phyloP scores from a whole-genome alignment of 2,797 vertebrate species.

The Silurus lanzhouensis region DNA sequence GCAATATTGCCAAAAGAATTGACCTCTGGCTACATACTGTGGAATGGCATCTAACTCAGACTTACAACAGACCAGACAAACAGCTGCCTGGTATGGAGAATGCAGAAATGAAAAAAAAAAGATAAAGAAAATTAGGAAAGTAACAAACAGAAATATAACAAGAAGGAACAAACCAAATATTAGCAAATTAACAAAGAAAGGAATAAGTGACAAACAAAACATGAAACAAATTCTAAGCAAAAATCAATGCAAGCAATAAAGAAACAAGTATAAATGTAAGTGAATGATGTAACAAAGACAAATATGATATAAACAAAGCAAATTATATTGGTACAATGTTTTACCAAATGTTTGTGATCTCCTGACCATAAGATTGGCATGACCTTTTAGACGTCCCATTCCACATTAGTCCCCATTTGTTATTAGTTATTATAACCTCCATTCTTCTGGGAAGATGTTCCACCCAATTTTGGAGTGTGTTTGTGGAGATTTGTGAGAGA shows the following conservation, averaged over 20 bases:
- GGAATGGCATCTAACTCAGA: not conserved
- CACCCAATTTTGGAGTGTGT: too few relatives aligned
- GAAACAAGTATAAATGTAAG: not conserved
- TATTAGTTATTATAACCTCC: too few relatives aligned
- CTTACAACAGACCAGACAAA: constrained; percentile 11
- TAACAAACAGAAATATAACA: not conserved
- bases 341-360: too few relatives aligned
- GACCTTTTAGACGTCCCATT: too few relatives aligned
- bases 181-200: not conserved
- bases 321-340: not conserved
- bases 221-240: not conserved
- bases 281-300: not conserved
- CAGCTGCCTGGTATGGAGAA: constrained; percentile 1
- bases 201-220: not conserved
- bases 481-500: too few relatives aligned
- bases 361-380: too few relatives aligned
- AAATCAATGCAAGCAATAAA: not conserved
- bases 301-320: not conserved
- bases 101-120: not conserved
- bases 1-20: not conserved
- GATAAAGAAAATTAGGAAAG: not conserved
- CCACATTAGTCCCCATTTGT: too few relatives aligned
- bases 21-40: not conserved
- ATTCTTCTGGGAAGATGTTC: too few relatives aligned
- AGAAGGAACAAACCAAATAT: too few relatives aligned